Evolutionary conservation across 2,888 invertebrate genomes (phyloP), one percentile per base, ranked within the genome.

Genomic region (Eristalis intricaria): DNA sequence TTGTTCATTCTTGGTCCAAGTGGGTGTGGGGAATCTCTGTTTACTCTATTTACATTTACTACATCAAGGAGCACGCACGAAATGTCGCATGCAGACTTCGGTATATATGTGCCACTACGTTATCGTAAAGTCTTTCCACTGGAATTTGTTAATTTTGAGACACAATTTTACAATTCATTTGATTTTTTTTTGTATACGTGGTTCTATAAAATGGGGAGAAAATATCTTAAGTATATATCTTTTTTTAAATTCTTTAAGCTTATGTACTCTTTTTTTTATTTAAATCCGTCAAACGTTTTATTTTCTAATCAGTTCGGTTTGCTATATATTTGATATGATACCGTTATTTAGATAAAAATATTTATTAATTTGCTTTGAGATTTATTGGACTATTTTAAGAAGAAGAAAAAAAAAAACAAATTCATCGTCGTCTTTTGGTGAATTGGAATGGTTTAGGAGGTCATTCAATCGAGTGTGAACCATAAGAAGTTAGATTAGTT

Each of bases 251-350:
- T 60, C 60, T 29, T 60, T 60, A 60, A 32, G 50, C 50, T 50
- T 50, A 50, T 50, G 50, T 64, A n/a, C 32, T 64, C 3, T 66
- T n/a, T 29, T 19, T 29, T 66, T 60, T 61, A 19, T 10, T 68
- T 68, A 76, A 76, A 69, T 77, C 77, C 63, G 69, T 69, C 22
- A 69, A 69, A 50, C 56, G 50, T 69, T 15, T 63, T 69, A 69
- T 50, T 61, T 63, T 63, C 69, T 63, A 69, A 69, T 77, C 77
- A 77, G 77, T 77, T 77, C 77, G 38, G 35, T 50, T 77, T 66
- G 38, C 8, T 61, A 15, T 61, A 35, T 70, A 26, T 43, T 63
- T 73, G 77, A 77, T 77, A 77, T 69, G 77, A 61, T 32, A 60
- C 38, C 29, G 68, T 68, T 60, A 23, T 19, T 38, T 70, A 22